A percentile compares a stretch with the other conserved stretches of the same genome.
phyloP scores from a whole-genome alignment of 2,797 vertebrate genomes.

The Jordanella pulchra region DNA sequence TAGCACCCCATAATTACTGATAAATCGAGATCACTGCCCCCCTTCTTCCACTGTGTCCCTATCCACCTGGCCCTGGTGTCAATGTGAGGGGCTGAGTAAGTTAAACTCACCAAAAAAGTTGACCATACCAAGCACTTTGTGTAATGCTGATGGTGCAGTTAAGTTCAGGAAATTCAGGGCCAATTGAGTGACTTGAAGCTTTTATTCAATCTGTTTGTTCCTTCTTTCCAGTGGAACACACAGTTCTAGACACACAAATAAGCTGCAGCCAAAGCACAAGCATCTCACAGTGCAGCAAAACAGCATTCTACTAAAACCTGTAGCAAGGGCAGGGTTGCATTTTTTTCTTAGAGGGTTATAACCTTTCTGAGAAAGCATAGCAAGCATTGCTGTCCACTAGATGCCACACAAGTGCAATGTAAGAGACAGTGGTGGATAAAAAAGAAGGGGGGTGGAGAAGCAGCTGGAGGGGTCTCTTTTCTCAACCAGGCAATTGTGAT shows the following conservation, averaged over 20 bases:
- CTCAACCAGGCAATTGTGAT: constrained; percentile 50
- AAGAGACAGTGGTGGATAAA: constrained; percentile 38
- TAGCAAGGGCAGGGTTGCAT: constrained; percentile 34
- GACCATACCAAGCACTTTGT: constrained; percentile 65
- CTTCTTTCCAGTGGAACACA: constrained; percentile 67
- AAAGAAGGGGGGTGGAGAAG: constrained; percentile 39
- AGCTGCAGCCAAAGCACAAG: constrained; percentile 58
- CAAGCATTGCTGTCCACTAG: constrained; percentile 21
- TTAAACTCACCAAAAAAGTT: constrained; percentile 61
- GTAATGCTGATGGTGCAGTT: constrained; percentile 79
- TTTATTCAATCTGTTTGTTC: constrained; percentile 68
- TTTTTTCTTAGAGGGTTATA: constrained; percentile 39
- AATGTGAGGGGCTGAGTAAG: constrained; percentile 66
- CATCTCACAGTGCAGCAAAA: constrained; percentile 40
- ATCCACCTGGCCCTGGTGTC: constrained; percentile 74
- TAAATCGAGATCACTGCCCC: constrained; percentile 77
- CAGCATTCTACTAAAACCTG: constrained; percentile 15
- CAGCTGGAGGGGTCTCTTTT: constrained; percentile 64
- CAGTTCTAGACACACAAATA: constrained; percentile 44
- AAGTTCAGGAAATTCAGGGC: constrained; percentile 73
- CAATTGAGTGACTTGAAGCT: constrained; percentile 72
- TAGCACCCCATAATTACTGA: constrained; percentile 81
- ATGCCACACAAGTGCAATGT: constrained; percentile 30
- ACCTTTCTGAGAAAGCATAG: constrained; percentile 37
- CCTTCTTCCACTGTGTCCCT: constrained; percentile 62